A percentile compares a stretch with the other conserved stretches of the same genome.
Evolutionary conservation across 1,140 invertebrate species (phyloP).

Genomic region (Neodiprion fabricii): DNA sequence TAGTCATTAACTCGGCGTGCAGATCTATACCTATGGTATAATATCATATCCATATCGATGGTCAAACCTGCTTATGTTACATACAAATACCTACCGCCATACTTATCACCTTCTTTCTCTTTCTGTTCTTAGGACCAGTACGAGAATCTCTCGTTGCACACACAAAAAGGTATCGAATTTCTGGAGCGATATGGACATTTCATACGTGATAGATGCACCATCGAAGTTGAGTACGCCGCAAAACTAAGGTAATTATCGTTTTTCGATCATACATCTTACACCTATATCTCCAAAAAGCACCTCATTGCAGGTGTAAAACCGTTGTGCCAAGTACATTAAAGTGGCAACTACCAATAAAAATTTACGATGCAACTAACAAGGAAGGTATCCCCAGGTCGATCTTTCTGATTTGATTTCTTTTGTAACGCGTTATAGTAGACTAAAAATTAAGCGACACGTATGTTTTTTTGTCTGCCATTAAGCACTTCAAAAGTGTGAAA

Average conservation of each 20-base stretch:
- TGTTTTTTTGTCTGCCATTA: too few relatives aligned
- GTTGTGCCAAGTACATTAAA: too few relatives aligned
- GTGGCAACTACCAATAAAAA: too few relatives aligned
- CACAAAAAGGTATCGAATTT: constrained; percentile 97
- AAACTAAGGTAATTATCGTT: constrained; percentile 83
- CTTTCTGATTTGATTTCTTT: constrained; percentile 19
- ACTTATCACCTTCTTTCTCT: constrained; percentile 7
- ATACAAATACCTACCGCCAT: background rate
- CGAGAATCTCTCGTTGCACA: constrained; percentile 93
- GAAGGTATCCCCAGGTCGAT: background rate
- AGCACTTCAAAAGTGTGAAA: too few relatives aligned
- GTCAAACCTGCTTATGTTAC: too few relatives aligned
- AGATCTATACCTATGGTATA: too few relatives aligned
- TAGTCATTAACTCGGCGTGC: too few relatives aligned
- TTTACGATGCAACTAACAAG: too few relatives aligned
- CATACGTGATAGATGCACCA: constrained; percentile 89
- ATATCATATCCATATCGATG: too few relatives aligned
- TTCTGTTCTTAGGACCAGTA: constrained; percentile 94
- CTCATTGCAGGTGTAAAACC: constrained; percentile 15
- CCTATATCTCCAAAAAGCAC: background rate
- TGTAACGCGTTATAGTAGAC: background rate
- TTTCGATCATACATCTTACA: constrained; percentile 16
- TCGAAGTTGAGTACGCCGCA: constrained; percentile 95
- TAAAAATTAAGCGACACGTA: too few relatives aligned
- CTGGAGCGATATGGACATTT: constrained; percentile 95